Percentiles rank a stretch among this genome's conserved stretches.
phyloP scores from a whole-genome alignment of 2,888 invertebrate species.

The Stenurella melanura region DNA sequence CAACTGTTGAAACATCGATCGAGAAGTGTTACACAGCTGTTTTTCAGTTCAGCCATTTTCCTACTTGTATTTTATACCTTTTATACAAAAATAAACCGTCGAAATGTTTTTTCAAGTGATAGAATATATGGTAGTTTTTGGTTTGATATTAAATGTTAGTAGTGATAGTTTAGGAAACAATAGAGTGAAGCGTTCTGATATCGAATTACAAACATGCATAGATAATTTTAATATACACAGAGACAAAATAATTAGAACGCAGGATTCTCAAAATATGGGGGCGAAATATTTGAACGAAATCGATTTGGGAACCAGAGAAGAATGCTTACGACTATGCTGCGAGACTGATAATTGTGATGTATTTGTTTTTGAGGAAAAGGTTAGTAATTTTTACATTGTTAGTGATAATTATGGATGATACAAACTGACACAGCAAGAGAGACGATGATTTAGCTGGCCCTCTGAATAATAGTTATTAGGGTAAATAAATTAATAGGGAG shows the following conservation, averaged over 20 bases:
- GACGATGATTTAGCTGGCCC: too few relatives aligned
- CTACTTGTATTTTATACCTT: conserved; percentile 45
- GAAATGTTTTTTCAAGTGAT: conserved; percentile 34
- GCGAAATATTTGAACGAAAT: conserved; percentile 91
- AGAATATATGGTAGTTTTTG: conserved; percentile 20
- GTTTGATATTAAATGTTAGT: conserved; percentile 41
- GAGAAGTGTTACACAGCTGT: conserved; percentile 28
- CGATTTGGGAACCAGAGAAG: conserved; percentile 86
- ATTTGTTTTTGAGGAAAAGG: conserved; percentile 94
- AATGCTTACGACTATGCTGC: conserved; percentile 91
- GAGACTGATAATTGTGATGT: conserved; percentile 91
- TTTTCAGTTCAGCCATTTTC: conserved; percentile 41
- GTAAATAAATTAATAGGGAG: too few relatives aligned
- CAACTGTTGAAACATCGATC: conserved; percentile 30
- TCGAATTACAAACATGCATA: conserved; percentile 81
- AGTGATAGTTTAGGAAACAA: conserved; percentile 41
- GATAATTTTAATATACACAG: conserved; percentile 89
- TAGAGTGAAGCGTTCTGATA: conserved; percentile 70
- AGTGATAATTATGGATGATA: too few relatives aligned
- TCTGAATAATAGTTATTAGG: too few relatives aligned
- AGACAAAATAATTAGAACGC: conserved; percentile 93
- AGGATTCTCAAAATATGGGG: conserved; percentile 91
- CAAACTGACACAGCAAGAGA: too few relatives aligned
- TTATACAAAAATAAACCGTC: conserved; percentile 42
- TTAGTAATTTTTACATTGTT: conserved; percentile 66